These are phyloP conservation scores for Zootermopsis nevadensis DNA, from an alignment of 2,888 invertebrate genomes.

Conservation along the genomic window DNA sequence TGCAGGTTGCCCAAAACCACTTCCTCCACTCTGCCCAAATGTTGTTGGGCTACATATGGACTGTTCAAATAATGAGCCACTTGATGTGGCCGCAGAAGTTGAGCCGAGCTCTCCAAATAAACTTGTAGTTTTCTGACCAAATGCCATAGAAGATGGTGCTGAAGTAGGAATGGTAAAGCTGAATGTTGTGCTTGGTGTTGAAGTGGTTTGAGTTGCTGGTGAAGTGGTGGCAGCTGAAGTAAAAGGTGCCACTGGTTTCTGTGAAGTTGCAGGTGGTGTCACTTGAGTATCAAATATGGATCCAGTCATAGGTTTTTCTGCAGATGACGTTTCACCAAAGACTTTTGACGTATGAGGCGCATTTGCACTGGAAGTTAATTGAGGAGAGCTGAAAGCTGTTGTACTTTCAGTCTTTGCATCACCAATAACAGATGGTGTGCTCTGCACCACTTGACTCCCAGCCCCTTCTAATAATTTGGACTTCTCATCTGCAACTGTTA, in stretches of 20 bases:
- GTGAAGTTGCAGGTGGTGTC: slow-evolving; percentile 52
- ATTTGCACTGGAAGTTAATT: not conserved
- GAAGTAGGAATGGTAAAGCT: slow-evolving; percentile 49
- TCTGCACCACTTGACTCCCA: slow-evolving; percentile 4
- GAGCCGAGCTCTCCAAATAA: slow-evolving; percentile 56
- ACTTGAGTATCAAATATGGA: slow-evolving; percentile 51
- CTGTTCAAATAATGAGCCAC: slow-evolving; percentile 56
- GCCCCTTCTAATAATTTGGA: slow-evolving; percentile 42
- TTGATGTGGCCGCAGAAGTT: slow-evolving; percentile 54
- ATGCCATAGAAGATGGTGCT: slow-evolving; percentile 51
- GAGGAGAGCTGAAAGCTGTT: slow-evolving; percentile 16
- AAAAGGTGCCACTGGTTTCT: slow-evolving; percentile 31
- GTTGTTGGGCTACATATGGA: slow-evolving; percentile 53
- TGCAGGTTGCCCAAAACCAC: slow-evolving; percentile 41
- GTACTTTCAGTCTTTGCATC: slow-evolving; percentile 21
- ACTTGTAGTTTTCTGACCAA: slow-evolving; percentile 54
- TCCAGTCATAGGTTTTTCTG: not conserved
- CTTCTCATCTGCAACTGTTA: slow-evolving; percentile 54
- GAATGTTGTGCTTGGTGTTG: slow-evolving; percentile 43
- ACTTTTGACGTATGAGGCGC: not conserved
- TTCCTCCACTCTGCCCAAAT: slow-evolving; percentile 49
- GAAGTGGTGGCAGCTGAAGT: slow-evolving; percentile 54
- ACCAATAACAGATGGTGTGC: slow-evolving; percentile 12
- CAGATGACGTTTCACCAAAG: not conserved
- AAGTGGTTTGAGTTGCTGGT: slow-evolving; percentile 53